phyloP scores from a whole-genome alignment of 2,888 invertebrate species.

The Tanypteryx hageni region DNA sequence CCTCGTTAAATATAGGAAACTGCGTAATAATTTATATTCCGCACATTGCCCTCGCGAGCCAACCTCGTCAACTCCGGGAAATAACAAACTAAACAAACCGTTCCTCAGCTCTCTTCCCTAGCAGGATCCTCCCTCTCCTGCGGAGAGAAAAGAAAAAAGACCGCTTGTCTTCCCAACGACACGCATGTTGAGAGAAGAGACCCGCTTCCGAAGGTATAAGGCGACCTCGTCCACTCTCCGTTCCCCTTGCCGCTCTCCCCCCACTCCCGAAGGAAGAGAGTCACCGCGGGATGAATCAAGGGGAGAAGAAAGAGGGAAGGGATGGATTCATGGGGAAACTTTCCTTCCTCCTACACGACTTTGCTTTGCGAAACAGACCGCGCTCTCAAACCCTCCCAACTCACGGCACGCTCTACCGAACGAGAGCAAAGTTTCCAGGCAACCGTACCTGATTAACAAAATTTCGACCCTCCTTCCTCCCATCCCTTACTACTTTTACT shows the following conservation, averaged over 20 bases:
- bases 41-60: neutral
- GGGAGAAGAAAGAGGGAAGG: neutral
- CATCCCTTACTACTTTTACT: no score
- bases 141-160: neutral
- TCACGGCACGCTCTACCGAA: neutral
- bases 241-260: neutral
- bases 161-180: neutral
- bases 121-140: neutral
- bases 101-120: neutral
- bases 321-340: neutral
- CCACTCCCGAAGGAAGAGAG: neutral
- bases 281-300: neutral
- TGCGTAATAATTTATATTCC: no score
- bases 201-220: neutral
- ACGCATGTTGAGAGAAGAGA: neutral
- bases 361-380: constrained; percentile 10
- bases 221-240: neutral
- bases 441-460: neutral
- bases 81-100: neutral
- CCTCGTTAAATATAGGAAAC: no score
- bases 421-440: neutral
- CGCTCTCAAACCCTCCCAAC: neutral
- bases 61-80: neutral
- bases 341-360: neutral
- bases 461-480: no score